Percentiles rank a stretch among this genome's conserved stretches.
Conservation (phyloP, 2,113 vertebrate species). For the Seriola quinqueradiata region DNA sequence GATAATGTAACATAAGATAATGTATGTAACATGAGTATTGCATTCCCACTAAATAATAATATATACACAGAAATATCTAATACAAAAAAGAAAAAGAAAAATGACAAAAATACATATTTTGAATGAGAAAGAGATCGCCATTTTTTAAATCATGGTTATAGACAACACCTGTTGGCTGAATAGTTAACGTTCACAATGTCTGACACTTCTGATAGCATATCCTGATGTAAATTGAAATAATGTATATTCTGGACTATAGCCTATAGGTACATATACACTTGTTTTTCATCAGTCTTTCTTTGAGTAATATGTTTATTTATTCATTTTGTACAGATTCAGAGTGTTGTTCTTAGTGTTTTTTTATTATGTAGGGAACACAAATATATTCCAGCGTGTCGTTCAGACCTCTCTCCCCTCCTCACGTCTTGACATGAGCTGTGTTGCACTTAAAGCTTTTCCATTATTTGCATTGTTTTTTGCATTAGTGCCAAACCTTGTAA, state of each 20-base stretch:
- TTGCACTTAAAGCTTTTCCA: not conserved
- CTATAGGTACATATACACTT: not conserved
- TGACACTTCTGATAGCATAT: no score
- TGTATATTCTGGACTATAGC: not conserved
- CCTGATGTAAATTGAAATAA: not conserved
- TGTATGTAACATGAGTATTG: no score
- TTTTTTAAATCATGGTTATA: not conserved
- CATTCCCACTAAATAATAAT: no score
- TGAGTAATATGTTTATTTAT: no score
- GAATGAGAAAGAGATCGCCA: no score
- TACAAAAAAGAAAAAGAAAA: no score
- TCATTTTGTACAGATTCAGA: no score
- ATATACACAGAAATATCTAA: no score
- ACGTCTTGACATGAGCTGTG: not conserved
- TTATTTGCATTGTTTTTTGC: conserved; percentile 63
- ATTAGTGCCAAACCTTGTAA: conserved; percentile 30
- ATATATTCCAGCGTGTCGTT: not conserved
- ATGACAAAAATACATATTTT: no score
- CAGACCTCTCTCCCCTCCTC: not conserved
- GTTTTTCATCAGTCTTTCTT: not conserved
- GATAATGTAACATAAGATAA: no score
- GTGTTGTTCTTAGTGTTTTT: no score
- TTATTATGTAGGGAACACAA: no score
- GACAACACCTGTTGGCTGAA: not conserved
- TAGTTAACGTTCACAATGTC: not conserved